Conservation (phyloP, 2,797 vertebrate genomes). For the Malacoraja senta region DNA sequence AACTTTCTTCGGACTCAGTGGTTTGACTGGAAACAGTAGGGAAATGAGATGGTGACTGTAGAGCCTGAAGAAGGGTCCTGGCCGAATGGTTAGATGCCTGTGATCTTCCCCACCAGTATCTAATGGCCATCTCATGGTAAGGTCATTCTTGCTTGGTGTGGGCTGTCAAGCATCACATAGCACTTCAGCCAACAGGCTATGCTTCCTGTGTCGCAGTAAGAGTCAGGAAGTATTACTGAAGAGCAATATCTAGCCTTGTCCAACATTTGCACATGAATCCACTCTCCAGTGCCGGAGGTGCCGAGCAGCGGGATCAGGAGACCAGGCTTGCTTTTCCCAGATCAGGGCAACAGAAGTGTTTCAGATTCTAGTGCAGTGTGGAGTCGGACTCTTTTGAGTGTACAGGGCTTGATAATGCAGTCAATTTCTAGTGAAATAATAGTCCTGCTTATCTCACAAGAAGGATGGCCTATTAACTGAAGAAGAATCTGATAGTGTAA, state of each 20-base stretch:
- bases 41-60: too few species aligned
- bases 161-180: slow-evolving; percentile 37
- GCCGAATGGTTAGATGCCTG: not conserved
- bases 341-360: not conserved
- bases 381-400: not conserved
- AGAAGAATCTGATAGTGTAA: not conserved
- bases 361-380: not conserved
- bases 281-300: not conserved
- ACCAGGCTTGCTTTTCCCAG: not conserved
- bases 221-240: slow-evolving; percentile 43
- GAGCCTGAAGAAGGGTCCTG: not conserved
- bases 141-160: slow-evolving; percentile 39
- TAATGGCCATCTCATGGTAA: slow-evolving; percentile 40
- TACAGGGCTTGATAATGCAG: not conserved
- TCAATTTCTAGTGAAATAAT: too few species aligned
- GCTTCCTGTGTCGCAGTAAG: slow-evolving; percentile 45
- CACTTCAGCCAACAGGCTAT: not conserved
- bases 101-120: not conserved
- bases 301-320: too few species aligned
- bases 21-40: too few species aligned
- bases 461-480: not conserved
- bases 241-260: not conserved
- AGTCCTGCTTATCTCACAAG: not conserved
- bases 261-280: too few species aligned
- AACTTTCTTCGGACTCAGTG: too few species aligned